Evolutionary conservation across 2,797 vertebrate species (phyloP).

Genomic region (Bradypodion ventrale): DNA sequence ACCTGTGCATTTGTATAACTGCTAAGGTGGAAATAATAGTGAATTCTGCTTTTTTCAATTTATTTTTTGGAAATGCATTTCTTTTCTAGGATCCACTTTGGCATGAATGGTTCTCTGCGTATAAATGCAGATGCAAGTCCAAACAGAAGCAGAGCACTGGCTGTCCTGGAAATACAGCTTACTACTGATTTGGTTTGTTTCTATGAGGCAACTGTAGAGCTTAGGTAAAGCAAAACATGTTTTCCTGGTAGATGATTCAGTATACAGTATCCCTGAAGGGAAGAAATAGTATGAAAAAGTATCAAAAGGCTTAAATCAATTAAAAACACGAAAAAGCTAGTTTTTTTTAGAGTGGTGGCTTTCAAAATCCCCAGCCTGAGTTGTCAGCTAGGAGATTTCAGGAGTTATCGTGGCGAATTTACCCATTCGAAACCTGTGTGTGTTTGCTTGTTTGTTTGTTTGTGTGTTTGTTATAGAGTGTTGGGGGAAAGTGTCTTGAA

Average conservation of each 20-base stretch:
- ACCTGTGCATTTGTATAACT: neutral
- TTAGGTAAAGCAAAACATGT: conserved; percentile 78
- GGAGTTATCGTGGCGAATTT: too few species aligned
- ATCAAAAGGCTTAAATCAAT: conserved; percentile 12
- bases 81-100: conserved; percentile 89
- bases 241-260: conserved; percentile 2
- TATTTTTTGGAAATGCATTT: conserved; percentile 46
- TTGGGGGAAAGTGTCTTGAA: too few species aligned
- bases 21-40: conserved; percentile 2
- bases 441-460: too few species aligned
- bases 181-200: conserved; percentile 85
- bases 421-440: too few species aligned
- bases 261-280: neutral
- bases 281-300: neutral
- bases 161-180: conserved; percentile 84
- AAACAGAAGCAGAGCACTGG: conserved; percentile 64
- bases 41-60: neutral
- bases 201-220: conserved; percentile 86
- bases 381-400: too few species aligned
- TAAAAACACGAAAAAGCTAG: neutral
- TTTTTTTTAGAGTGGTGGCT: too few species aligned
- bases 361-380: too few species aligned
- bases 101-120: conserved; percentile 90
- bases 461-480: too few species aligned
- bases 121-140: conserved; percentile 81